Evolutionary conservation across 1,140 invertebrate genomes (phyloP), one percentile per base, ranked within the genome.

Genomic region (Venustaconcha ellipsiformis): DNA sequence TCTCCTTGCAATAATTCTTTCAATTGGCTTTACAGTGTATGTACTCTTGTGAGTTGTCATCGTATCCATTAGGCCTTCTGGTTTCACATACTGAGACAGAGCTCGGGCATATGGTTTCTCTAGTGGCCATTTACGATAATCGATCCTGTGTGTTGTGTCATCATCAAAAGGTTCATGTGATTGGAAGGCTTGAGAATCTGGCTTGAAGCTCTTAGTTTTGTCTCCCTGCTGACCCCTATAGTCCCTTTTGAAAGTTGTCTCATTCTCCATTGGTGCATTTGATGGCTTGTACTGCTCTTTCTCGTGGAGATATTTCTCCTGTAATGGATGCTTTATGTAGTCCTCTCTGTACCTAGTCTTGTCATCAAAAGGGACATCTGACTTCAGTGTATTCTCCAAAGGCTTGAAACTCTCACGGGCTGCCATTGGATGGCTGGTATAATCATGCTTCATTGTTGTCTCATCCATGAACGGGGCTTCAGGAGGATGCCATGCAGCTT

Each of bases 61-160:
- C 57, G 85, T 81, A 57, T 90, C 89, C 84, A 91, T 89, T 14
- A 84, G 84, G 4, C 90, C 91, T n/a, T 86, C 86, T 63, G 90
- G 90, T 69, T 84, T 86, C 78, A 80, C 65, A 78, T 86, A 88
- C 23, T 73, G 74, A 64, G 88, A 83, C 30, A 83, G 80, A 60
- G 84, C 70, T 65, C 88, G 82, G 57, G 83, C 73, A 81, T 77
- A 80, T 18, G 87, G 89, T 69, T 82, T 79, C 64, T 85, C 81
- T 12, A 84, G 71, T 70, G 86, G 83, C 89, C 89, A 90, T 71
- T 75, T 83, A n/a, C 85, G 82, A 74, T 84, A 91, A 82, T 90
- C 90, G 67, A 82, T 82, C 69, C 83, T 86, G 58, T 86, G 80
- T 15, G 90, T 90, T 17, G 90, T 90, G 59, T 81, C 76, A 77